Evolutionary conservation across 1,140 invertebrate species (phyloP).

Genomic region (Pseudoatta argentina): DNA sequence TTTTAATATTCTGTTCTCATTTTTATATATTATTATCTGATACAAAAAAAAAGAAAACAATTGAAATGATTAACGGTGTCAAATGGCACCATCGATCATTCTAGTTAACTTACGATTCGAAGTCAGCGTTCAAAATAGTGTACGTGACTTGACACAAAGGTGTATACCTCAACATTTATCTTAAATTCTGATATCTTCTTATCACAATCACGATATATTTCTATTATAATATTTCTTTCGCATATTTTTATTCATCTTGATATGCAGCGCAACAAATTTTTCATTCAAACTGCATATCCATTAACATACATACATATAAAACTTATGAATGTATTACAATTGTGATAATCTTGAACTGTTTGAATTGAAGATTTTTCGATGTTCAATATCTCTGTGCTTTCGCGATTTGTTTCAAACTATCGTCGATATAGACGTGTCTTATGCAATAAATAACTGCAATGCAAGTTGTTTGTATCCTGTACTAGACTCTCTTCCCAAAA

Average conservation of each 20-base stretch:
- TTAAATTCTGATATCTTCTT: conserved; percentile 33
- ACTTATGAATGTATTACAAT: neutral
- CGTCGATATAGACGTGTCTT: conserved; percentile 1
- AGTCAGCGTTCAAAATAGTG: conserved; percentile 11
- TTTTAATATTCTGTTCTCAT: no score
- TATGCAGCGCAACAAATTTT: neutral
- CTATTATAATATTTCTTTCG: neutral
- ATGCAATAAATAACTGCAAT: conserved; percentile 4
- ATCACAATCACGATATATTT: neutral
- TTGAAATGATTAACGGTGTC: no score
- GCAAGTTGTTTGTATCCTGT: conserved; percentile 17
- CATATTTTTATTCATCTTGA: neutral
- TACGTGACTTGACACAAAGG: neutral
- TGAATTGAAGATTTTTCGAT: neutral
- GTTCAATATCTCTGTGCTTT: neutral
- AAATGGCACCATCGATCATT: no score
- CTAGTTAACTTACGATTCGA: conserved; percentile 13
- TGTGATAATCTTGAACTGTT: neutral
- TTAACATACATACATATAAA: neutral
- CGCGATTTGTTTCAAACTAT: neutral
- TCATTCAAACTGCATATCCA: no score
- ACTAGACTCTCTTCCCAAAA: neutral
- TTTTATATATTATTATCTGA: no score
- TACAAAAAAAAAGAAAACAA: no score
- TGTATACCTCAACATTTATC: conserved; percentile 9